phyloP scores from a whole-genome alignment of 2,797 vertebrate species.

The Merluccius polli region DNA sequence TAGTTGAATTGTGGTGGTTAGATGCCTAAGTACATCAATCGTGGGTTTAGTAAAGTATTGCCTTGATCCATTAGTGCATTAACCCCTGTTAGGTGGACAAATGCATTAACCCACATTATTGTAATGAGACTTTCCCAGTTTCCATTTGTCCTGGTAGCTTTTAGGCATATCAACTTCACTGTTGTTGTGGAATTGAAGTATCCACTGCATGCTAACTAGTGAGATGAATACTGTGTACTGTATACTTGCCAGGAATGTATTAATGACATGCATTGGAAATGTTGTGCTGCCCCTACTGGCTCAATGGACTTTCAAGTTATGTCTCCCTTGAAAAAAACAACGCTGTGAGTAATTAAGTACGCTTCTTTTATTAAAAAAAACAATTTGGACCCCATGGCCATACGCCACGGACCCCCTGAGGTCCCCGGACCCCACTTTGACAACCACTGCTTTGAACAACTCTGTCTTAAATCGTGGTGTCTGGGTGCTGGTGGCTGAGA shows the following conservation, averaged over 20 bases:
- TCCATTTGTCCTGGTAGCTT: constrained; percentile 40
- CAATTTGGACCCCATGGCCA: no score
- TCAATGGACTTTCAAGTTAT: no score
- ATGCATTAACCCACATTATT: constrained; percentile 31
- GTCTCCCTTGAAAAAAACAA: no score
- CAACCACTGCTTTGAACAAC: no score
- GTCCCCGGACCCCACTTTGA: no score
- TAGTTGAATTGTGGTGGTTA: constrained; percentile 25
- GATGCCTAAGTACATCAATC: neutral
- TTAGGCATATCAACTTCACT: neutral
- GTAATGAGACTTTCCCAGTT: constrained; percentile 23
- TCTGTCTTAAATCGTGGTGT: constrained; percentile 39
- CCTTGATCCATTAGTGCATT: constrained; percentile 25
- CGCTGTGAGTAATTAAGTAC: no score
- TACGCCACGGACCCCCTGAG: no score
- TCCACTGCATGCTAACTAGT: neutral
- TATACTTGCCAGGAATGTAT: no score
- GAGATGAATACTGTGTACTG: no score
- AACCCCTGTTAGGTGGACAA: constrained; percentile 24
- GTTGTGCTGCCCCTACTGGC: no score
- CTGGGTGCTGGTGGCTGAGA: constrained; percentile 40
- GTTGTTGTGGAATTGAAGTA: neutral
- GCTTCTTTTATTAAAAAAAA: no score
- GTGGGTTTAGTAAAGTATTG: constrained; percentile 14
- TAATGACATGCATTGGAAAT: no score